phyloP scores from a whole-genome alignment of 2,888 invertebrate species.

The Seira musarum region DNA sequence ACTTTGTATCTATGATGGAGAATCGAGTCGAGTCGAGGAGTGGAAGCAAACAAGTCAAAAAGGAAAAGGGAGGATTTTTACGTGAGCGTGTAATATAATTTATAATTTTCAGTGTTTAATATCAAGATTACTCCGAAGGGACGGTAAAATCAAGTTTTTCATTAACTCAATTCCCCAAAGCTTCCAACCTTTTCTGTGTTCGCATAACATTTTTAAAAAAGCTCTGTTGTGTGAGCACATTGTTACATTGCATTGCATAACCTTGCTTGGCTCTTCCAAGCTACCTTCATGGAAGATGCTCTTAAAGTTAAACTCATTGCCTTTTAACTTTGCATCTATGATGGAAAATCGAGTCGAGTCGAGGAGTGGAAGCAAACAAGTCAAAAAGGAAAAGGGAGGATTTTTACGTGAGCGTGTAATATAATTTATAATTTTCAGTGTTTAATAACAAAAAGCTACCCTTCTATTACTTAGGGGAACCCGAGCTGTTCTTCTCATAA shows the following conservation, averaged over 20 bases:
- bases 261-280: not conserved
- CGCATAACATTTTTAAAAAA: constrained; percentile 9
- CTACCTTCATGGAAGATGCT: too few relatives aligned
- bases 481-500: too few relatives aligned
- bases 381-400: not conserved
- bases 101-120: constrained; percentile 29
- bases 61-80: not conserved
- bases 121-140: too few relatives aligned
- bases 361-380: too few relatives aligned
- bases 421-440: not conserved
- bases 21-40: not conserved
- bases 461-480: constrained; percentile 32
- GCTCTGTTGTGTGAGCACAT: too few relatives aligned
- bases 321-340: too few relatives aligned
- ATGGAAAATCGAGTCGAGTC: too few relatives aligned
- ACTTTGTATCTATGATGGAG: not conserved
- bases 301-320: not conserved
- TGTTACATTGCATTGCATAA: not conserved
- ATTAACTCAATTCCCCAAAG: too few relatives aligned
- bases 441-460: constrained; percentile 37
- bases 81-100: constrained; percentile 24
- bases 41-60: not conserved
- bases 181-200: not conserved
- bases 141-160: too few relatives aligned
- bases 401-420: not conserved